A percentile compares a stretch with the other conserved stretches of the same genome.
Evolutionary conservation across 1,140 invertebrate species (phyloP).

Genomic region (Ceratoteleas bidentatus): DNA sequence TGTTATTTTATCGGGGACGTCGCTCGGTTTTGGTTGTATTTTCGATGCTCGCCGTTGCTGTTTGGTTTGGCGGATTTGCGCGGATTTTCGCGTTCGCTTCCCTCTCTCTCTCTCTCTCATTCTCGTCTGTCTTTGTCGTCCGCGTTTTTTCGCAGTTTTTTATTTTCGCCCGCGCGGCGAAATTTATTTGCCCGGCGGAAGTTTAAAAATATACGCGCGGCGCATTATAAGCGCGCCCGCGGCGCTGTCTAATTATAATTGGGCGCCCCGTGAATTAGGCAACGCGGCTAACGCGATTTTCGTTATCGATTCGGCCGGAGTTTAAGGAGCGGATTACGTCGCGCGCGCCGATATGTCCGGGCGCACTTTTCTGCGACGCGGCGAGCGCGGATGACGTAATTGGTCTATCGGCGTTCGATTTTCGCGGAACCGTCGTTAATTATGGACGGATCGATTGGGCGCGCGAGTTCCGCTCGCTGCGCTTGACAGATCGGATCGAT

Average conservation of each 20-base stretch:
- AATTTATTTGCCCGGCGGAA: conserved; percentile 47
- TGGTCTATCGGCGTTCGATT: conserved; percentile 6
- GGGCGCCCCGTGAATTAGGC: conserved; percentile 20
- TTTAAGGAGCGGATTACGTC: conserved; percentile 11
- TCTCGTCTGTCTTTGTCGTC: too few species aligned
- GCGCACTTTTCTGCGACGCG: conserved; percentile 1
- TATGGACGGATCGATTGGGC: not conserved
- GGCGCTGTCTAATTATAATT: conserved; percentile 48
- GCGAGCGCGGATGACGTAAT: conserved; percentile 23
- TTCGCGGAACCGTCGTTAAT: conserved; percentile 9
- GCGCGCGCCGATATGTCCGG: conserved; percentile 15
- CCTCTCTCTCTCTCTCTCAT: too few species aligned
- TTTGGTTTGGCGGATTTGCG: conserved; percentile 56
- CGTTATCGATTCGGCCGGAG: conserved; percentile 24
- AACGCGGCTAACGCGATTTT: conserved; percentile 37
- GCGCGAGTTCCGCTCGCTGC: too few species aligned
- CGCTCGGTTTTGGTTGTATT: conserved; percentile 50
- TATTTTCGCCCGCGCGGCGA: conserved; percentile 36
- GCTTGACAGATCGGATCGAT: too few species aligned
- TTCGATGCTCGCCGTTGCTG: conserved; percentile 47
- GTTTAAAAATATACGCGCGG: conserved; percentile 46
- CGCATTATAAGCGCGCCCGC: conserved; percentile 22
- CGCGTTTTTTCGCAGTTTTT: conserved; percentile 16
- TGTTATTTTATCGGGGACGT: conserved; percentile 53
- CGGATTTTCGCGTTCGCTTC: conserved; percentile 45